Evolutionary conservation across 2,888 invertebrate genomes (phyloP).

Genomic region (Tiphia femorata): DNA sequence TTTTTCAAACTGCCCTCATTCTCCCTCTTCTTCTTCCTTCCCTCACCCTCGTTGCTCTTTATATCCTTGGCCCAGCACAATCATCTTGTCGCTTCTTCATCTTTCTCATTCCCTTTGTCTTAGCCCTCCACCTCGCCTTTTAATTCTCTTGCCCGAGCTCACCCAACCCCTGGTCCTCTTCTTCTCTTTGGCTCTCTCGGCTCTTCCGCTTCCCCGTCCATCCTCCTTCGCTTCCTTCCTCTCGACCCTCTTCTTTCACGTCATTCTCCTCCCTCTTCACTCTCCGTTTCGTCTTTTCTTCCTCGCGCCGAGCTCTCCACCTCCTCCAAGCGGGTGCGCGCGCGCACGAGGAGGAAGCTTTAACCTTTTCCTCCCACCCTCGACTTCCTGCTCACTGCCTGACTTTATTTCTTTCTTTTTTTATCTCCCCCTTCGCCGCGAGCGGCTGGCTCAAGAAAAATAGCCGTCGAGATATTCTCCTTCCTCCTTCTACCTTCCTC

Average conservation of each 20-base stretch:
- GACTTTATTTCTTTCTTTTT: not conserved
- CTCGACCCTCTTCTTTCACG: not conserved
- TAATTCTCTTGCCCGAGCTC: constrained; percentile 9
- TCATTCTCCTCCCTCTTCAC: constrained; percentile 3
- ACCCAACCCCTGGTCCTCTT: constrained; percentile 8
- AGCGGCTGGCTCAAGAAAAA: no score
- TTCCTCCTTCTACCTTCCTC: no score
- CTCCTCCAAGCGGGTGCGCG: not conserved
- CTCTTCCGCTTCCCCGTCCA: constrained; percentile 11
- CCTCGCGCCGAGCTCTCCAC: not conserved
- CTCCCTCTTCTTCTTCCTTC: not conserved
- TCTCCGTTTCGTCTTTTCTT: not conserved
- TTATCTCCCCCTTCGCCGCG: not conserved
- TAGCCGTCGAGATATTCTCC: no score
- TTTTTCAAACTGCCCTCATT: not conserved
- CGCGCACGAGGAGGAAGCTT: not conserved
- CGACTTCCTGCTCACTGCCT: not conserved
- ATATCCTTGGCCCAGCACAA: not conserved
- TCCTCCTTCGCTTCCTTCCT: constrained; percentile 1
- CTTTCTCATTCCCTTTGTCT: not conserved
- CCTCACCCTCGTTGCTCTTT: not conserved
- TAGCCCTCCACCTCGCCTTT: constrained; percentile 19
- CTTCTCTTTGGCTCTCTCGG: constrained; percentile 4
- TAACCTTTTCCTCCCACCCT: not conserved
- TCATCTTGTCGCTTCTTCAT: not conserved